A percentile compares a stretch with the other conserved stretches of the same genome.
These are phyloP conservation scores for Cynoglossus semilaevis DNA, from an alignment of 2,113 vertebrate genomes.

Conservation along the genomic window DNA sequence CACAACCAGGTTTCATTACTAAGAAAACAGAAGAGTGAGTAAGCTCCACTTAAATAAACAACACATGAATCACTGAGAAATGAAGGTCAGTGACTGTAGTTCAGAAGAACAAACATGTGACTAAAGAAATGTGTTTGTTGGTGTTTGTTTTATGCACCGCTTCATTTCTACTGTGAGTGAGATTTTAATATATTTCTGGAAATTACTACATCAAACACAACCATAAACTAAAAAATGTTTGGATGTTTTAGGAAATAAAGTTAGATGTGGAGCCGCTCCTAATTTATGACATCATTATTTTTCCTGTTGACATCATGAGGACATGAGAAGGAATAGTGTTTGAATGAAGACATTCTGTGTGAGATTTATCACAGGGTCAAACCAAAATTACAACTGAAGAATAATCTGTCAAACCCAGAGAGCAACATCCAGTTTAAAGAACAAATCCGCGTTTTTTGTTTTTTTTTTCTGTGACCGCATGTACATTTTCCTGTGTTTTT, in stretches of 20 bases:
- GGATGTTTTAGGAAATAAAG: conserved; percentile 52
- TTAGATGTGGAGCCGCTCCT: conserved; percentile 35
- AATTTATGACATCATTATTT: conserved; percentile 59
- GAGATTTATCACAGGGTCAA: too few relatives aligned
- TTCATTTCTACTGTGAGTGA: neutral
- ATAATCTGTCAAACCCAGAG: too few relatives aligned
- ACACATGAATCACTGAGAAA: conserved; percentile 38
- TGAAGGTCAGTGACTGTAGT: conserved; percentile 14
- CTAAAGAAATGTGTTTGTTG: conserved; percentile 15
- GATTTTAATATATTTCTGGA: conserved; percentile 1
- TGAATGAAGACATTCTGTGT: too few relatives aligned
- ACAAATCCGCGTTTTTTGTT: too few relatives aligned
- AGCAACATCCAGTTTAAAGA: too few relatives aligned
- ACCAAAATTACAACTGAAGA: neutral
- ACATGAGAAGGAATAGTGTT: conserved; percentile 34
- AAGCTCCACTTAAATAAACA: conserved; percentile 19
- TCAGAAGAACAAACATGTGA: conserved; percentile 21
- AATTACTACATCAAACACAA: too few relatives aligned
- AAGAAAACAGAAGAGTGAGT: conserved; percentile 36
- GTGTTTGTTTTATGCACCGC: too few relatives aligned
- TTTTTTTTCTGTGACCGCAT: neutral
- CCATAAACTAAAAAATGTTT: conserved; percentile 49
- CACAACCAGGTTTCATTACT: conserved; percentile 32
- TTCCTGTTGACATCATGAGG: conserved; percentile 59
- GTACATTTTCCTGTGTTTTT: conserved; percentile 1